Evolutionary conservation across 2,888 invertebrate species (phyloP).

Genomic region (Laothoe populi): DNA sequence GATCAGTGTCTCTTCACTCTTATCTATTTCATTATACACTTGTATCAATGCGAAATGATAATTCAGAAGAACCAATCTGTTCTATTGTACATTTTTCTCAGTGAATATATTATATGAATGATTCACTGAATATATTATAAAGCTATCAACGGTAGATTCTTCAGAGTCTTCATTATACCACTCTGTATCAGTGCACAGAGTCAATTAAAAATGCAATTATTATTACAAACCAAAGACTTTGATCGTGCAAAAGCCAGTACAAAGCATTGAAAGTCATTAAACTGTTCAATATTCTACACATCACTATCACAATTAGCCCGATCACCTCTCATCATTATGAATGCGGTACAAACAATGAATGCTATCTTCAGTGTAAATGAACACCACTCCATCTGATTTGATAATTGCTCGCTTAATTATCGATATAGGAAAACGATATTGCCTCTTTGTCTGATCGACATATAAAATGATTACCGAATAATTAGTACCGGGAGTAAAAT

Average conservation of each 20-base stretch:
- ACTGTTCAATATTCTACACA: constrained; percentile 2
- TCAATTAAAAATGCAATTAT: not conserved
- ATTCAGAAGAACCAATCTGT: no score
- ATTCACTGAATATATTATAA: no score
- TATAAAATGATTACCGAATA: constrained; percentile 10
- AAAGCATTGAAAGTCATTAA: not conserved
- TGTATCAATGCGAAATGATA: no score
- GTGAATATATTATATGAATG: no score
- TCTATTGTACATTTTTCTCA: no score
- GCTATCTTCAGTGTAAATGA: constrained; percentile 34
- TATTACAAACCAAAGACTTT: not conserved
- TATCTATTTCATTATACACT: no score
- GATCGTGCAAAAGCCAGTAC: not conserved
- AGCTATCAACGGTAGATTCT: no score
- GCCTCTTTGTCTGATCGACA: constrained; percentile 26
- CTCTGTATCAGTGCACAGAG: not conserved
- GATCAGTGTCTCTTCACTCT: no score
- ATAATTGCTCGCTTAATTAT: constrained; percentile 58
- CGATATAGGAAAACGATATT: constrained; percentile 7
- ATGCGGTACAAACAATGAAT: constrained; percentile 42
- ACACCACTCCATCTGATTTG: constrained; percentile 42
- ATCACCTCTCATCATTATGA: constrained; percentile 32
- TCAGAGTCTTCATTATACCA: not conserved
- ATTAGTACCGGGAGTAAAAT: not conserved
- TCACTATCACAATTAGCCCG: constrained; percentile 11